Percentiles rank a stretch among this genome's conserved stretches.
Evolutionary conservation across 2,797 vertebrate species (phyloP).

Genomic region (Microctenopoma lineatum): DNA sequence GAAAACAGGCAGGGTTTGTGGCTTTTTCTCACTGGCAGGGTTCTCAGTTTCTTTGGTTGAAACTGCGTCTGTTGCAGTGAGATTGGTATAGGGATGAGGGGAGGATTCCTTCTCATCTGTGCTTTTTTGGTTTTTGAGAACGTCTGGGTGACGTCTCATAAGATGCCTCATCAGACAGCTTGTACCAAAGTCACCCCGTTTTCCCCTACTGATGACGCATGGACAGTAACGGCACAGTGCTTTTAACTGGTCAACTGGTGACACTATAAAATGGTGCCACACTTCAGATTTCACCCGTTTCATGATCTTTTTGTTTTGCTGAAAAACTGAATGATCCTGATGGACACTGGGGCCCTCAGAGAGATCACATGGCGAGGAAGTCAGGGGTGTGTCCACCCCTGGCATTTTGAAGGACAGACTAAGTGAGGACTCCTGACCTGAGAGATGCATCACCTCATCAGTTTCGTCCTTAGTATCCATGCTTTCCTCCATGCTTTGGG

Average conservation of each 20-base stretch:
- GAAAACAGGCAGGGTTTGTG: slow-evolving; percentile 84
- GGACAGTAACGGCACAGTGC: slow-evolving; percentile 94
- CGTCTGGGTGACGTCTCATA: slow-evolving; percentile 91
- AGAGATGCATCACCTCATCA: slow-evolving; percentile 81
- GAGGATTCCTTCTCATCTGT: slow-evolving; percentile 84
- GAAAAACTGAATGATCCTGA: slow-evolving; percentile 87
- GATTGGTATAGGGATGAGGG: slow-evolving; percentile 85
- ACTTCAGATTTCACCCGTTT: slow-evolving; percentile 96
- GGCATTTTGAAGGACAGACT: slow-evolving; percentile 86
- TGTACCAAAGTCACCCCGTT: slow-evolving; percentile 94
- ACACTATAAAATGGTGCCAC: slow-evolving; percentile 97
- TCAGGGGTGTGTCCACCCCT: slow-evolving; percentile 78
- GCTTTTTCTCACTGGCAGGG: slow-evolving; percentile 81
- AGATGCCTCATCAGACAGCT: slow-evolving; percentile 97
- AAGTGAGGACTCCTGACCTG: slow-evolving; percentile 81
- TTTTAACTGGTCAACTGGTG: slow-evolving; percentile 93
- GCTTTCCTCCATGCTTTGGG: slow-evolving; percentile 73
- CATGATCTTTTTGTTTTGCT: slow-evolving; percentile 96
- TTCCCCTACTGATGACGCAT: slow-evolving; percentile 94
- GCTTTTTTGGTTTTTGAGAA: slow-evolving; percentile 90
- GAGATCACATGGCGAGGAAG: slow-evolving; percentile 86
- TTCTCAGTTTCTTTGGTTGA: slow-evolving; percentile 84
- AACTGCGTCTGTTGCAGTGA: slow-evolving; percentile 85
- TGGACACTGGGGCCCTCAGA: slow-evolving; percentile 76
- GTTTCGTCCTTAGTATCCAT: slow-evolving; percentile 81